These are phyloP conservation scores for Bambusicola thoracicus DNA, from an alignment of 2,113 vertebrate genomes.

Conservation along the genomic window DNA sequence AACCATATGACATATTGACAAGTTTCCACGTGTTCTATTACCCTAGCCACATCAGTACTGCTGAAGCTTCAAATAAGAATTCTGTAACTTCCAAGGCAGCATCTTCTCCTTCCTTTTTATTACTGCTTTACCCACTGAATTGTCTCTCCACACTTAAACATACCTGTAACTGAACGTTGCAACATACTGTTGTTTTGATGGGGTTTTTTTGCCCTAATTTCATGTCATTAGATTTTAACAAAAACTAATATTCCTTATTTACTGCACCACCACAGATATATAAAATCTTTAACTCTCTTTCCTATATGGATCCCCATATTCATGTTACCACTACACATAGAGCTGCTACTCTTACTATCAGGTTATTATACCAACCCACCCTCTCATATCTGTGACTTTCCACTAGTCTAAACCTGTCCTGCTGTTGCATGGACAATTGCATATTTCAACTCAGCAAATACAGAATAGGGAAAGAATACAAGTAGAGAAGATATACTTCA, in stretches of 20 bases:
- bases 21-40: neutral
- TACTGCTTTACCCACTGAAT: neutral
- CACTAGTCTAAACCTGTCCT: neutral
- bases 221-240: neutral
- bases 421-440: neutral
- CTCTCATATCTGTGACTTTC: neutral
- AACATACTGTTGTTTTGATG: too few relatives aligned
- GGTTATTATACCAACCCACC: accelerated
- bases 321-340: neutral
- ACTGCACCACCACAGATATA: neutral
- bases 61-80: neutral
- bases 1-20: neutral
- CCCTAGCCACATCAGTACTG: neutral
- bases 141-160: accelerated
- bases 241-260: neutral
- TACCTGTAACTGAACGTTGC: accelerated
- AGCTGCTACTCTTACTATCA: accelerated
- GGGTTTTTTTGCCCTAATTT: neutral
- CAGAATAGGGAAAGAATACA: neutral
- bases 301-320: neutral
- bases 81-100: neutral
- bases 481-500: neutral
- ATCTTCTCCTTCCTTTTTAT: neutral
- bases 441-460: neutral
- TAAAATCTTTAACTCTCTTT: neutral